A percentile compares a stretch with the other conserved stretches of the same genome.
These are phyloP conservation scores for Hirudinaria manillensis DNA, from an alignment of 2,888 invertebrate genomes.

Conservation along the genomic window DNA sequence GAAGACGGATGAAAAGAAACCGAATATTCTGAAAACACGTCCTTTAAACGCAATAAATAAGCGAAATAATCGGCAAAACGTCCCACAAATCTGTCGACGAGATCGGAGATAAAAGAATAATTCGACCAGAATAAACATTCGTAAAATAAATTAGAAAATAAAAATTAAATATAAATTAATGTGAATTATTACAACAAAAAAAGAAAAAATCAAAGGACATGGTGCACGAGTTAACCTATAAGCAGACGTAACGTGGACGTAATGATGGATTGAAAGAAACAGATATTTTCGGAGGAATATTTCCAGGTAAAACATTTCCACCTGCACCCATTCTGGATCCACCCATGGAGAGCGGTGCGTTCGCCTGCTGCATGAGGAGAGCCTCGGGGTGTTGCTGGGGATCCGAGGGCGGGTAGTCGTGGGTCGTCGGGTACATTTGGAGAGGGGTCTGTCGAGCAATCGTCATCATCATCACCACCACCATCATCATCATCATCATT, in stretches of 20 bases:
- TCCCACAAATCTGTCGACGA: no score
- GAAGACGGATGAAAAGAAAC: not conserved
- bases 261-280: no score
- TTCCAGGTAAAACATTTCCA: not conserved
- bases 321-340: constrained; percentile 27
- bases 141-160: no score
- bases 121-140: no score
- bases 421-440: not conserved
- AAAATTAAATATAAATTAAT: no score
- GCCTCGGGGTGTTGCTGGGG: constrained; percentile 20
- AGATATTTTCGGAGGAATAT: no score
- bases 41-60: not conserved
- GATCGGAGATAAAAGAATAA: no score
- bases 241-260: no score
- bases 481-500: not conserved
- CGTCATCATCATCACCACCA: not conserved
- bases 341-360: not conserved
- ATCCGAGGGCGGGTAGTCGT: constrained; percentile 18
- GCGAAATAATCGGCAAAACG: no score
- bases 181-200: no score
- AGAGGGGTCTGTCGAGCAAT: not conserved
- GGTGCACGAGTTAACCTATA: no score
- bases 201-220: no score
- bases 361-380: constrained; percentile 13
- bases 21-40: not conserved